Percentiles rank a stretch among this genome's conserved stretches.
Evolutionary conservation across 2,113 vertebrate genomes (phyloP).

Genomic region (Microtus oregoni): DNA sequence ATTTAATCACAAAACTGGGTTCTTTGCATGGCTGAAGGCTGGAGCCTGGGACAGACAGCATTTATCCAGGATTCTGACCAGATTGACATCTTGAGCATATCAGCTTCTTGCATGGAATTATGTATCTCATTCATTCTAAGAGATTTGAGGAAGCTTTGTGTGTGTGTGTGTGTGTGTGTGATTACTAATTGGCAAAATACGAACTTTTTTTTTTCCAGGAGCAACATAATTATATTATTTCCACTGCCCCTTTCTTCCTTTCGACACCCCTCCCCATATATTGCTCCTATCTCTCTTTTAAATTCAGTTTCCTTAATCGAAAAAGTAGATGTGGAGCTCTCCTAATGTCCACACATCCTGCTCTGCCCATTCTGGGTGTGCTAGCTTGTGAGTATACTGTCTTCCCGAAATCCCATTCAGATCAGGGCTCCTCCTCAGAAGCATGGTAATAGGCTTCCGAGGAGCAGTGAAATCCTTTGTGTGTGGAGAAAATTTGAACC

Average conservation of each 20-base stretch:
- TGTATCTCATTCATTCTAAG: not conserved
- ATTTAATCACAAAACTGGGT: not conserved
- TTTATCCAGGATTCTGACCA: not conserved
- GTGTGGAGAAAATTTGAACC: not conserved
- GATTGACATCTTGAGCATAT: not conserved
- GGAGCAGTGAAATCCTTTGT: not conserved
- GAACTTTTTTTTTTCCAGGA: not conserved
- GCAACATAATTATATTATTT: not conserved
- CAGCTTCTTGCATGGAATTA: not conserved
- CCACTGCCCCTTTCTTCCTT: not conserved
- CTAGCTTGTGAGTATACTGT: not conserved
- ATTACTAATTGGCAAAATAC: not conserved
- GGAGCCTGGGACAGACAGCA: not conserved
- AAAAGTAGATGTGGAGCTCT: not conserved
- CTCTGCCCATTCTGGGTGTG: not conserved
- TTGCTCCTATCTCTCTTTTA: not conserved
- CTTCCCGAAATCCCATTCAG: conserved; percentile 30
- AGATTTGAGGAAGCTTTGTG: not conserved
- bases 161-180: not conserved
- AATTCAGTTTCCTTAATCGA: too few relatives aligned
- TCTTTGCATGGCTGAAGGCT: not conserved
- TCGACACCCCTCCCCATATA: not conserved
- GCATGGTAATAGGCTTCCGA: not conserved
- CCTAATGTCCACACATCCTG: not conserved
- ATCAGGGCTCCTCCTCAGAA: not conserved